Evolutionary conservation across 1,140 invertebrate genomes (phyloP), one percentile per base, ranked within the genome.

Genomic region (Drosophila tropicalis): DNA sequence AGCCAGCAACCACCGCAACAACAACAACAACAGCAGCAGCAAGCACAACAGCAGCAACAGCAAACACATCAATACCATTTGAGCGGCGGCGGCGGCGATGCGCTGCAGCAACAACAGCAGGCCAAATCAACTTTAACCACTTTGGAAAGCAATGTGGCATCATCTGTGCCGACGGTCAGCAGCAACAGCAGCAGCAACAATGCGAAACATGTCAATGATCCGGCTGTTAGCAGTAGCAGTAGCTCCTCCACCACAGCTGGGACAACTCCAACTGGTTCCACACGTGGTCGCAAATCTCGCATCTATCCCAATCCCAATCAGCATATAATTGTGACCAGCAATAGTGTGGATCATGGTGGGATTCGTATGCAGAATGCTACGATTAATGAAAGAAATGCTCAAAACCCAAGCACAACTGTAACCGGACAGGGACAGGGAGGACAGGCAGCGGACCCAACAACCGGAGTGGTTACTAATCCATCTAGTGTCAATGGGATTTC

Each of bases 301-400:
- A 90, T 91, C 61, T 91, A 91, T 47, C 84, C 89, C 22, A 91
- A 91, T 83, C 83, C 90, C 29, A 91, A 91, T 72, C 90, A 91
- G 68, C 90, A 91, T 47, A 91, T 91, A 55, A 67, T 91, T 17
- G 90, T 91, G 41, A 91, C 90, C 44, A 91, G 90, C 77, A 91
- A 91, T 41, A 91, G 90, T 44, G 90, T 91, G 22, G 90, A 91
- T 68, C 86, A 91, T 62, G 90, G 90, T 10, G 89, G 89, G 32
- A 81, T 89, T 10, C 90, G 90, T 19, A 89, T 89, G 79, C 90
- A 89, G 17, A 87, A 90, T 72, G 89, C 80, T 0, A 81, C 85
- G 1, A 57, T 85, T 7, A 89, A 90, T 54, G 85, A 84, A 12
- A 70, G 89, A 19, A 90, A 84, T 67, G 17, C 65, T 3, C 68